Base-by-base conservation (phyloP, 1,140 invertebrate species). In the Leptonema lineaticorne region DNA sequence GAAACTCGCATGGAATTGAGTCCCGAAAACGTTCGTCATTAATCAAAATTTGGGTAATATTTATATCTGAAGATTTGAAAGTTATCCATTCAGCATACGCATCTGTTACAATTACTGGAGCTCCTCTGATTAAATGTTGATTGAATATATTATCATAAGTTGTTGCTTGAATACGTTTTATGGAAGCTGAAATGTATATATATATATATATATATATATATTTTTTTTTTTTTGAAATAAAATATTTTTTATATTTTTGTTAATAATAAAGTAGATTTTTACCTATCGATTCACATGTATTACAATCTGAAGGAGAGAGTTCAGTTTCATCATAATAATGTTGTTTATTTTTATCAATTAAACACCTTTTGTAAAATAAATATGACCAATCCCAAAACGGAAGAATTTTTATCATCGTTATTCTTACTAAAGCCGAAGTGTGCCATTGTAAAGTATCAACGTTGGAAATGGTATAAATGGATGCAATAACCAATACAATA, bases 321-420 rank as follows among this genome's bases (percentile, higher is more conserved):
- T 78, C 76, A 29, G 75, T 74, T 2, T 75, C 45, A 53, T 76
- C 74, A 20, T 70, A 74, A 28, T 78, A 76, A 41, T 76, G 56
- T 30, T 76, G 77, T 50, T 76, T 76, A 30, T 76, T 79, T 85
- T 77, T 89, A 30, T 85, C 83, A 45, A 93, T 84, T 69, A 92
- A 78, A 74, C 92, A 94, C 56, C 85, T 84, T 64, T 88, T 86
- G 74, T 90, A 87, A 73, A 92, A 92, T 14, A 92, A 76, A 6
- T 85, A 83, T n/a, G 88, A 89, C 91, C 91, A 94, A 74, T 93
- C 89, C 88, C 89, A 92, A 29, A 90, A 80, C 0, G 91, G 89
- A 8, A 92, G 75, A 7, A 91, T 74, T 80, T 88, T 88, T 14
- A 90, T 86, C 67, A 90, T 74, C 2, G 86, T 71, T n/a, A 90